Conservation (phyloP, 2,113 vertebrate species). For the Barbus barbus region DNA sequence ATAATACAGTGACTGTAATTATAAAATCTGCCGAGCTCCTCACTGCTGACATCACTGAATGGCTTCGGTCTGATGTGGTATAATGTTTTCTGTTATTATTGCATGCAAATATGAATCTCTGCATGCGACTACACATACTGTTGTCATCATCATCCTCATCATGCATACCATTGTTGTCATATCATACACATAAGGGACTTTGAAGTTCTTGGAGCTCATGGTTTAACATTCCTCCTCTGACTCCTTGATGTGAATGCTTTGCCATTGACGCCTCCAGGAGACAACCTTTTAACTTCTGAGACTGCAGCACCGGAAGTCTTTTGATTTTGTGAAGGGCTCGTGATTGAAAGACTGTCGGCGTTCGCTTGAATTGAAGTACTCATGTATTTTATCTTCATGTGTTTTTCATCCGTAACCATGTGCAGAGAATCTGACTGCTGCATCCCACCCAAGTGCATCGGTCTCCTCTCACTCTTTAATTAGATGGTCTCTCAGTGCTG, state of each 20-base stretch:
- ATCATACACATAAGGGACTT: neutral
- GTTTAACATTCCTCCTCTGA: slow-evolving; percentile 5
- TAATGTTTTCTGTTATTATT: neutral
- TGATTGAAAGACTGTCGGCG: neutral
- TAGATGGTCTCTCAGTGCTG: slow-evolving; percentile 31
- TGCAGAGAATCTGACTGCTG: neutral
- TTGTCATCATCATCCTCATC: slow-evolving; percentile 1
- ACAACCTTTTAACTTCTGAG: neutral
- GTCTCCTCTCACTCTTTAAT: slow-evolving; percentile 45
- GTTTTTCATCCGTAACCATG: slow-evolving; percentile 28
- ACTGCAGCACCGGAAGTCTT: neutral
- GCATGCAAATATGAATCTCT: slow-evolving; percentile 6
- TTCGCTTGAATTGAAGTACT: neutral
- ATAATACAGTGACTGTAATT: slow-evolving; percentile 43
- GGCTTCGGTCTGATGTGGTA: slow-evolving; percentile 4
- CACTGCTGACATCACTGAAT: slow-evolving; percentile 7
- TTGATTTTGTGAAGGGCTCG: neutral
- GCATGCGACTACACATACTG: slow-evolving; percentile 18
- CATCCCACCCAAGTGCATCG: slow-evolving; percentile 39
- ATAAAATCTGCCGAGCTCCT: slow-evolving; percentile 14
- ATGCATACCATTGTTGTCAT: slow-evolving; percentile 23
- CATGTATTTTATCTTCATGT: slow-evolving; percentile 8
- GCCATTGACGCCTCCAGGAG: neutral
- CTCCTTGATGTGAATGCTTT: neutral
- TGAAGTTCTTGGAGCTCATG: slow-evolving; percentile 3